phyloP scores from a whole-genome alignment of 2,797 vertebrate genomes.

The Centroberyx gerrardi region DNA sequence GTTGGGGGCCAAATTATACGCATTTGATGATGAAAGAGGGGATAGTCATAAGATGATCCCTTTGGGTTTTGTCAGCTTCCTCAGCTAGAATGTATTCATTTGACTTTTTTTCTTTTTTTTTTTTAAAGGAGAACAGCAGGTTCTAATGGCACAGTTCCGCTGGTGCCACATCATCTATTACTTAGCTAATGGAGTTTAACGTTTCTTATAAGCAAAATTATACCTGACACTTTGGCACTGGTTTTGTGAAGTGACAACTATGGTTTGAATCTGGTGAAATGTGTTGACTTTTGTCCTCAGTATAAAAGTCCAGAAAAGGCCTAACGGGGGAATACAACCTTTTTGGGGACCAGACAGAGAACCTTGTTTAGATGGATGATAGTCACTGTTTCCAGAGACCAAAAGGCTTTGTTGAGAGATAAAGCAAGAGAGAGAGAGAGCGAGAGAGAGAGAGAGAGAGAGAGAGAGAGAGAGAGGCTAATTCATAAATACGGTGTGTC shows the following conservation, averaged over 20 bases:
- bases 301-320: constrained; percentile 12
- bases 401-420: constrained; percentile 55
- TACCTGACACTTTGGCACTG: background rate
- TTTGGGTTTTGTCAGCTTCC: constrained; percentile 37
- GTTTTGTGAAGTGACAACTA: background rate
- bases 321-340: constrained; percentile 35
- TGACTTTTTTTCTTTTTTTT: constrained; percentile 2
- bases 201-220: background rate
- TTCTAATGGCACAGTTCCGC: background rate
- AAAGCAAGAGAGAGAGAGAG: constrained; percentile 17
- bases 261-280: constrained; percentile 8
- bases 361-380: constrained; percentile 63
- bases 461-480: constrained; percentile 49
- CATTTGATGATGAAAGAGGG: constrained; percentile 68
- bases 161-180: constrained; percentile 9
- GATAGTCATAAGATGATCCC: constrained; percentile 36
- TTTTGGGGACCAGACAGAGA: constrained; percentile 47
- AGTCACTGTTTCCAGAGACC: constrained; percentile 58
- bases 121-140: background rate
- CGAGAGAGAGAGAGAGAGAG: constrained; percentile 3
- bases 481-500: constrained; percentile 78
- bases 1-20: constrained; percentile 66
- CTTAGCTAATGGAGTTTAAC: background rate
- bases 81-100: constrained; percentile 25
- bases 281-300: constrained; percentile 43